These are phyloP conservation scores for Nymphalis c-album DNA, from an alignment of 2,888 invertebrate species.

Conservation along the genomic window DNA sequence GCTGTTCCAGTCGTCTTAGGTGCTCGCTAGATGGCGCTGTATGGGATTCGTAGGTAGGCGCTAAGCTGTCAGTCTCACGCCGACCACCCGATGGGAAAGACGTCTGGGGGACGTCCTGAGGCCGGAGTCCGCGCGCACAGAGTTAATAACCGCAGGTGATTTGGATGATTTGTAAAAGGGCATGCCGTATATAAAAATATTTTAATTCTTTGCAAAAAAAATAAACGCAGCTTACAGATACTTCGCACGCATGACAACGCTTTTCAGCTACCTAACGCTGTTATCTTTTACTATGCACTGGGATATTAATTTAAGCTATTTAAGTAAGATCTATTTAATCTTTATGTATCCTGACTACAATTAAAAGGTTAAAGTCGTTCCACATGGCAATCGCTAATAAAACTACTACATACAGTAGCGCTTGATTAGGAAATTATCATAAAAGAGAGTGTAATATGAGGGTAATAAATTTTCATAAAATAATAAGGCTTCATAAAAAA, in stretches of 20 bases:
- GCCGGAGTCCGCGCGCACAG: slow-evolving; percentile 68
- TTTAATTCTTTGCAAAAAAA: background rate
- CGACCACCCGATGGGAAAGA: slow-evolving; percentile 75
- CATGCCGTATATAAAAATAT: slow-evolving; percentile 15
- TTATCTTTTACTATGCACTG: slow-evolving; percentile 6
- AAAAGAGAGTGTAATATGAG: too few species aligned
- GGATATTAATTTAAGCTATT: background rate
- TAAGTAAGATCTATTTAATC: too few species aligned
- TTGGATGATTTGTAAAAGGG: slow-evolving; percentile 33
- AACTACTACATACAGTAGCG: too few species aligned
- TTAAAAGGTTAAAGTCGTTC: background rate
- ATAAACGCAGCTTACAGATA: slow-evolving; percentile 9
- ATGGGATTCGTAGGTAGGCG: slow-evolving; percentile 50
- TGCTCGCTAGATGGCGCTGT: slow-evolving; percentile 53
- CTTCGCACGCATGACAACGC: slow-evolving; percentile 31
- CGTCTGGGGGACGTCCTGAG: slow-evolving; percentile 73
- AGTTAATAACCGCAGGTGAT: slow-evolving; percentile 67
- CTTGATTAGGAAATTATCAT: too few species aligned
- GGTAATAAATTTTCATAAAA: too few species aligned
- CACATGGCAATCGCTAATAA: background rate
- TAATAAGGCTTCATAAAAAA: too few species aligned
- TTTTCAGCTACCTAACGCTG: slow-evolving; percentile 22
- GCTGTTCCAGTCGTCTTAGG: slow-evolving; percentile 52
- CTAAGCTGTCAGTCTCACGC: slow-evolving; percentile 52
- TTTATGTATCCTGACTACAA: background rate